Base-by-base conservation (phyloP, 2,113 vertebrate genomes). In the Daboia siamensis region DNA sequence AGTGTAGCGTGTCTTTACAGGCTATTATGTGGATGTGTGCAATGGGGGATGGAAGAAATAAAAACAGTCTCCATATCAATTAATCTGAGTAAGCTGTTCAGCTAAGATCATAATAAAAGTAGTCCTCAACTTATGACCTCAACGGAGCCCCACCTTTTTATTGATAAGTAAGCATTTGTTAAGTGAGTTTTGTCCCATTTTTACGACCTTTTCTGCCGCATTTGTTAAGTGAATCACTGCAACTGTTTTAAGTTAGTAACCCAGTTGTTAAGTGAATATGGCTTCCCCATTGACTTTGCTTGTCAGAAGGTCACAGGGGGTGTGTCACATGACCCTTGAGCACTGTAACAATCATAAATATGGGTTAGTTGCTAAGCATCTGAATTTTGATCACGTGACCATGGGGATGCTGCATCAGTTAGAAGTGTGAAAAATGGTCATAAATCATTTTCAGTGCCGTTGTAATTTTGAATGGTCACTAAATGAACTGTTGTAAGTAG, bases 21-120 rank as follows among this genome's bases (percentile, higher is more conserved):
- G 44, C 11, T 26, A 33, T 21, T 1, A 46, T 39, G 20, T 15
- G 29, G 17, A 54, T 39, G 55, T 61, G n/a, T 51, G 44, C 10
- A 24, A 17, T 88, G 74, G 11, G 26, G 26, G 84, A 89, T 26
- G 0, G 44, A 1, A 91, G 33, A 51, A 90, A 90, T 0, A 0
- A 87, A 92, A 29, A 20, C 86, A 13, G 5, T 11, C 46, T 88
- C 91, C 23, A 9, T 33, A 69, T 0, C 13, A 21, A 48, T 1
- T 20, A 33, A n/a, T 5, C 15, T 5, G 1, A 2, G 11, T 9
- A 56, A 8, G 12, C 23, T 0, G 0, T n/a, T 59, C 24, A 90
- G 80, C n/a, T 17, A 89, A 74, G 5, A 29, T 55, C 44, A 33
- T 24, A 6, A 2, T 20, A 5, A 3, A 61, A 29, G 11, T 64